Conservation (phyloP, 2,888 invertebrate species). For the Pimpla rufipes region DNA sequence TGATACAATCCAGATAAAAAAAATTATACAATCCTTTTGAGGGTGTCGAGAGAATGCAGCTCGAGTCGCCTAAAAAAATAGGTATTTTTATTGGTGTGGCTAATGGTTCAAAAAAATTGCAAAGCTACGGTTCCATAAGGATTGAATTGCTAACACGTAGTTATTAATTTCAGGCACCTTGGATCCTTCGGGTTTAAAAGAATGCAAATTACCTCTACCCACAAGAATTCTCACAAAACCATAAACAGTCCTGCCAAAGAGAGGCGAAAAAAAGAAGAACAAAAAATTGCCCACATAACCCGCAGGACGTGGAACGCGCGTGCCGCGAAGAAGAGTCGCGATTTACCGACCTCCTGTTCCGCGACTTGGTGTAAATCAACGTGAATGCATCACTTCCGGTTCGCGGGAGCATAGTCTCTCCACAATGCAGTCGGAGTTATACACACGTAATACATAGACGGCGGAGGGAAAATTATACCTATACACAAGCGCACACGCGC, state of each 20-base stretch:
- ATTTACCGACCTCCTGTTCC: constrained; percentile 66
- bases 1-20: not conserved
- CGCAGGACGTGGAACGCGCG: constrained; percentile 48
- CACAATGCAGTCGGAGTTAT: constrained; percentile 55
- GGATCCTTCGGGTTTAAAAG: not conserved
- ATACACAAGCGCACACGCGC: too few relatives aligned
- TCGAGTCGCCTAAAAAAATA: too few relatives aligned
- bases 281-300: constrained; percentile 45
- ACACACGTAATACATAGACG: constrained; percentile 14
- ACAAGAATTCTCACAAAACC: not conserved
- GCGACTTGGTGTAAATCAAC: constrained; percentile 70
- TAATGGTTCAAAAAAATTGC: too few relatives aligned
- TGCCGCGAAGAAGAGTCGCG: constrained; percentile 56
- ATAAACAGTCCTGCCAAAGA: constrained; percentile 1
- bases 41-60: too few relatives aligned
- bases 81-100: too few relatives aligned
- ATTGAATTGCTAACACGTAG: too few relatives aligned
- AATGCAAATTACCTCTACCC: not conserved
- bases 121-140: too few relatives aligned
- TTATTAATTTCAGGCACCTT: too few relatives aligned
- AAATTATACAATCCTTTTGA: not conserved
- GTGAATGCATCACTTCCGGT: constrained; percentile 72
- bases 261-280: too few relatives aligned
- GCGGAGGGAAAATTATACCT: not conserved
- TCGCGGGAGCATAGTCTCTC: constrained; percentile 59